Base-by-base conservation (phyloP, 2,797 vertebrate species). In the Brachymystax lenok region DNA sequence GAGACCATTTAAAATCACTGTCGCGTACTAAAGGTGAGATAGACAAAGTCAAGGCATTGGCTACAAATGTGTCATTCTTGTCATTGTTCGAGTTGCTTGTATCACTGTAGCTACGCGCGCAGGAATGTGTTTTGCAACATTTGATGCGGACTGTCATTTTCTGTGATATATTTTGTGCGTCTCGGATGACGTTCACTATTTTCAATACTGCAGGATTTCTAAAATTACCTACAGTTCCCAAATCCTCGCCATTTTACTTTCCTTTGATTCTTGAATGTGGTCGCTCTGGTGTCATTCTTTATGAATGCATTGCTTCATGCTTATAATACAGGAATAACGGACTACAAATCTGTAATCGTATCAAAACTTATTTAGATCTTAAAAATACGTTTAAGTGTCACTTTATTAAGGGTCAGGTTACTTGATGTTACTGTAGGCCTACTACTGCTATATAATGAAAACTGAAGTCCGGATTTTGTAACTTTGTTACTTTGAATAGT, bases 181-280 rank as follows among this genome's bases (percentile, higher is more conserved):
- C 81, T 85, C 78, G 79, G 71, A 77, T 84, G 87, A 89, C 89
- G 88, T 87, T 78, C 80, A 79, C 80, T 79, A 21, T 81, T 82
- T 78, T 52, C 86, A 76, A 30, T 81, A 86, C 87, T 88, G 88
- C 90, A 86, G 86, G 81, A 86, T 80, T 79, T 90, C 81, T 84
- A 82, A 86, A 89, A 86, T 87, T 76, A 83, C 86, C 90, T 88
- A 82, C 91, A 88, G 85, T 92, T 88, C 84, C 89, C 87, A 90
- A 92, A 84, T 93, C 91, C 84, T 93, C 92, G 92, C 93, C 92
- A 93, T 94, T 93, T 94, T 93, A 88, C 90, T 90, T 72, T 59
- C 81, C 83, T 92, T 91, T 92, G 86, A 88, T 90, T 87, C 88
- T 77, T 80, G 80, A 86, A 85, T 80, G 90, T 88, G 90, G 88